These are phyloP conservation scores for Setipinna tenuifilis DNA, from an alignment of 2,797 vertebrate genomes.

Conservation along the genomic window DNA sequence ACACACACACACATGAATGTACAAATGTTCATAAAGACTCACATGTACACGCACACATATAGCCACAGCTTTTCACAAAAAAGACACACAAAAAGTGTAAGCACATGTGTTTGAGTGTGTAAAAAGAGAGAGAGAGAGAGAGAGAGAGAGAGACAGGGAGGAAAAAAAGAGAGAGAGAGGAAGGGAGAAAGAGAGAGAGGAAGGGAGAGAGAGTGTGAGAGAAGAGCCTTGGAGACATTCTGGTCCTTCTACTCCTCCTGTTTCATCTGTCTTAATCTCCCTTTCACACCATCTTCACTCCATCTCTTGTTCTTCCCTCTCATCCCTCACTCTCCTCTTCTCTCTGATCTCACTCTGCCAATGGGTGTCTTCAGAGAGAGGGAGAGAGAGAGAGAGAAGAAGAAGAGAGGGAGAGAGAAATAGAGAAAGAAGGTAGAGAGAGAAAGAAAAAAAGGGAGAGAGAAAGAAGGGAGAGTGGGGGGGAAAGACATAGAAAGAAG, in stretches of 20 bases:
- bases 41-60: too few species aligned
- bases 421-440: neutral
- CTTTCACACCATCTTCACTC: slow-evolving; percentile 4
- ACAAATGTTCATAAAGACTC: neutral
- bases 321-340: neutral
- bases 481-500: neutral
- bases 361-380: neutral
- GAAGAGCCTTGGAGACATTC: neutral
- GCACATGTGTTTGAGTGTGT: too few species aligned
- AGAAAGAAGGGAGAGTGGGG: too few species aligned
- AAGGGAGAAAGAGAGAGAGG: too few species aligned
- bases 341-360: neutral
- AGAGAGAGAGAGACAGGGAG: too few species aligned
- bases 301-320: neutral
- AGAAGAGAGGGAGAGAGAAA: neutral
- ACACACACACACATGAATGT: neutral
- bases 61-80: too few species aligned
- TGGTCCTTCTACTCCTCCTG: neutral
- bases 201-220: neutral
- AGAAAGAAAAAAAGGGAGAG: too few species aligned
- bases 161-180: too few species aligned
- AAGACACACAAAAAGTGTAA: too few species aligned
- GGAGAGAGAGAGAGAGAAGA: neutral
- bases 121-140: too few species aligned
- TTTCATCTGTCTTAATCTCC: neutral